Percentiles rank a stretch among this genome's conserved stretches.
phyloP scores from a whole-genome alignment of 2,888 invertebrate genomes.

The Drosophila silvestris region DNA sequence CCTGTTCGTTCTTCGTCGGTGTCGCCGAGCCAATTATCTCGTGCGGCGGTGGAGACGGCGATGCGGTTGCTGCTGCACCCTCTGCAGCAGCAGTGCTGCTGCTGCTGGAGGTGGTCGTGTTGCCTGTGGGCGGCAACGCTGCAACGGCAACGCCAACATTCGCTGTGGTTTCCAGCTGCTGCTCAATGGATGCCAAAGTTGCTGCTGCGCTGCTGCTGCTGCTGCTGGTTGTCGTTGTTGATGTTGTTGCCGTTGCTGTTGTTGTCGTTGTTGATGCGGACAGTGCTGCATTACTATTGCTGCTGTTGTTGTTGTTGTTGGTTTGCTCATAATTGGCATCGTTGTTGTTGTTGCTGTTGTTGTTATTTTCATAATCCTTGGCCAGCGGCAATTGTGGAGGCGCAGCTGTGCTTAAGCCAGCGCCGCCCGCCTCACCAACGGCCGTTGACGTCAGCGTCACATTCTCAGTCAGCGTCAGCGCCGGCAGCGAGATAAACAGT shows the following conservation, averaged over 20 bases:
- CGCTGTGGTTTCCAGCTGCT: slow-evolving; percentile 31
- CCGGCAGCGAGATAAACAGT: slow-evolving; percentile 47
- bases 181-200: slow-evolving; percentile 29
- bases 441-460: slow-evolving; percentile 47
- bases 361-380: slow-evolving; percentile 48
- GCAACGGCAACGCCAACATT: slow-evolving; percentile 24
- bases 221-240: slow-evolving; percentile 24
- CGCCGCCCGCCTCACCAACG: slow-evolving; percentile 22
- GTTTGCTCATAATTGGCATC: slow-evolving; percentile 59
- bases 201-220: slow-evolving; percentile 42
- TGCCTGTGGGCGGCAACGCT: slow-evolving; percentile 38
- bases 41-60: slow-evolving; percentile 59
- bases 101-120: slow-evolving; percentile 4
- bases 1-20: slow-evolving; percentile 84
- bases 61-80: slow-evolving; percentile 3
- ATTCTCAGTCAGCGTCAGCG: slow-evolving; percentile 57
- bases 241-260: slow-evolving; percentile 20
- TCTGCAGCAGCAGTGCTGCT: not conserved
- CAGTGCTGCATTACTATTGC: slow-evolving; percentile 13
- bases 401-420: slow-evolving; percentile 50
- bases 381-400: slow-evolving; percentile 25
- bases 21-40: slow-evolving; percentile 84
- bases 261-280: slow-evolving; percentile 11
- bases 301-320: slow-evolving; percentile 25
- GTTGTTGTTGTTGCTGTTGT: slow-evolving; percentile 46